Evolutionary conservation across 2,888 invertebrate genomes (phyloP).

Genomic region (Caradrina clavipalpis): DNA sequence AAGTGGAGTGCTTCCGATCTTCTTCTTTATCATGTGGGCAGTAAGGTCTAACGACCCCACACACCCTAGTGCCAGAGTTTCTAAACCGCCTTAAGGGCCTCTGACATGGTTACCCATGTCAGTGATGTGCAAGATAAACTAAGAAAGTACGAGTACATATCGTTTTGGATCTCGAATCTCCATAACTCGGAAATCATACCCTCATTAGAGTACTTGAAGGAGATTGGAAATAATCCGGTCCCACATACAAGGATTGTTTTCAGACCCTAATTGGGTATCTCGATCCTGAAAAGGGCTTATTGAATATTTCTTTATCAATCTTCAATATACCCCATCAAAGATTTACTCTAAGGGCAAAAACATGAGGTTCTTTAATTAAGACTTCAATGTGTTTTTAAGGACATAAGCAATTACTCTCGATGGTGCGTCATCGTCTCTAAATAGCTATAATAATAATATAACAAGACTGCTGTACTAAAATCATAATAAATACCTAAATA

Average conservation of each 20-base stretch:
- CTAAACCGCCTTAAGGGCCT: too few relatives aligned
- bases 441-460: background rate
- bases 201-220: background rate
- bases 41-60: too few relatives aligned
- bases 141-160: too few relatives aligned
- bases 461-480: background rate
- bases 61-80: too few relatives aligned
- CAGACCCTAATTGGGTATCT: too few relatives aligned
- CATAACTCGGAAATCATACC: background rate
- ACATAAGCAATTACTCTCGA: background rate
- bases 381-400: background rate
- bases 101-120: too few relatives aligned
- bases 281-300: too few relatives aligned
- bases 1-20: conserved; percentile 70
- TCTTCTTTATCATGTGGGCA: too few relatives aligned
- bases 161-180: too few relatives aligned
- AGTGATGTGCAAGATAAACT: too few relatives aligned
- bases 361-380: background rate
- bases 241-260: background rate
- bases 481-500: background rate
- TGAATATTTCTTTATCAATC: too few relatives aligned
- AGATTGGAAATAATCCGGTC: background rate
- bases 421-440: background rate
- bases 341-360: background rate
- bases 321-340: background rate